phyloP scores from a whole-genome alignment of 2,888 invertebrate genomes.

The Brachypterus glaber region DNA sequence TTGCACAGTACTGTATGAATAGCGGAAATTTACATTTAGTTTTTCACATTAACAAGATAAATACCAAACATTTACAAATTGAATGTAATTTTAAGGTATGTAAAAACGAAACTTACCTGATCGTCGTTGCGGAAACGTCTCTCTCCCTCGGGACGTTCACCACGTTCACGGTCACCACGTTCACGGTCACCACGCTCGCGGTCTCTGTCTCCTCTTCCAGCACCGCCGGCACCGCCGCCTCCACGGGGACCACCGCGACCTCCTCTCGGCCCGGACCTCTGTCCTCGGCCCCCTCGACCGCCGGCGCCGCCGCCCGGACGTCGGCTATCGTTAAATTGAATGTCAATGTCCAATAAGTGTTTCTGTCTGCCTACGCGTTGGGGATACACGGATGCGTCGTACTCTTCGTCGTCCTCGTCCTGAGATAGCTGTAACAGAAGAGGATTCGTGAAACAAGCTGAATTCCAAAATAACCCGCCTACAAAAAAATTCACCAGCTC shows the following conservation, averaged over 20 bases:
- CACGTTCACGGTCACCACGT: constrained; percentile 28
- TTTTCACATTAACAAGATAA: too few species aligned
- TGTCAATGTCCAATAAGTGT: constrained; percentile 77
- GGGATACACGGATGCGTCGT: constrained; percentile 68
- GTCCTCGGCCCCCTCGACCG: constrained; percentile 44
- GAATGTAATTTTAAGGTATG: too few species aligned
- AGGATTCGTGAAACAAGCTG: too few species aligned
- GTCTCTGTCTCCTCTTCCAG: constrained; percentile 33
- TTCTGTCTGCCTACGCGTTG: constrained; percentile 81
- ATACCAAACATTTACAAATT: too few species aligned
- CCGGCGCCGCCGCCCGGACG: constrained; percentile 60
- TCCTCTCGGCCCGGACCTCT: constrained; percentile 34
- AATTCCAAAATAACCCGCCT: too few species aligned
- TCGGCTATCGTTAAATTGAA: constrained; percentile 73
- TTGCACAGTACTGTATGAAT: too few species aligned
- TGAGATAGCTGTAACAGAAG: too few species aligned
- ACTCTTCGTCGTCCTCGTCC: constrained; percentile 46
- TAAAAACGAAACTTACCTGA: too few species aligned
- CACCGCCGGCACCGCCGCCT: constrained; percentile 31
- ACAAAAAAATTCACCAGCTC: neutral
- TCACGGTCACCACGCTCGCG: constrained; percentile 28
- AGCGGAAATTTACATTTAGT: too few species aligned
- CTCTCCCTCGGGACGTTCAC: constrained; percentile 32
- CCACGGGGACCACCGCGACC: constrained; percentile 37
- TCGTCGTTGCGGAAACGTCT: constrained; percentile 26